These are phyloP conservation scores for Heliothis subflexa DNA, from an alignment of 1,140 invertebrate genomes.

Conservation along the genomic window DNA sequence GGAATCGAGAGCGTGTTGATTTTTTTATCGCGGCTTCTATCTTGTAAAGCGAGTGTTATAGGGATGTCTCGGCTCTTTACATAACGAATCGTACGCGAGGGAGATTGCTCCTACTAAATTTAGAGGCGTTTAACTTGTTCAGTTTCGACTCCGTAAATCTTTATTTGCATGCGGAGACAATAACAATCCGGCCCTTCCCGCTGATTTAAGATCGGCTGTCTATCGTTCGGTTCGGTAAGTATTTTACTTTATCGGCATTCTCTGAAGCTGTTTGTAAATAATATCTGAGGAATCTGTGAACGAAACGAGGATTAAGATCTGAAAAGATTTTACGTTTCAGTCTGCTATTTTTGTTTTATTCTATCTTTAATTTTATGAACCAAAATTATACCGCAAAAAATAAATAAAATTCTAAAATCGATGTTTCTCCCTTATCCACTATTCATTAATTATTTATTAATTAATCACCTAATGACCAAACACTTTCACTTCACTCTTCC, in stretches of 20 bases:
- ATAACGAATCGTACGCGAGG: constrained; percentile 59
- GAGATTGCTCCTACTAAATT: constrained; percentile 61
- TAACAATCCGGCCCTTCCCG: constrained; percentile 47
- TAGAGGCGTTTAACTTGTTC: constrained; percentile 61
- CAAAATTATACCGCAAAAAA: too few relatives aligned
- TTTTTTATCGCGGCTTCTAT: constrained; percentile 68
- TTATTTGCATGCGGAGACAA: constrained; percentile 57
- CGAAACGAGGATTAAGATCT: too few relatives aligned
- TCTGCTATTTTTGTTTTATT: too few relatives aligned
- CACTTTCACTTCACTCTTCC: constrained; percentile 8
- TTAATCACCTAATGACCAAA: neutral
- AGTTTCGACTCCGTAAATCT: constrained; percentile 59
- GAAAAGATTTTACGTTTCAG: too few relatives aligned
- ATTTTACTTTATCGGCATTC: constrained; percentile 1
- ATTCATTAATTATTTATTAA: too few relatives aligned
- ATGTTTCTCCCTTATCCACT: too few relatives aligned
- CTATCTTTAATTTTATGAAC: too few relatives aligned
- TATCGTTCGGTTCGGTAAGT: neutral
- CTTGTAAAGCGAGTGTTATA: constrained; percentile 60
- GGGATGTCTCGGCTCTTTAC: constrained; percentile 56
- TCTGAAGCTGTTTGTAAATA: neutral
- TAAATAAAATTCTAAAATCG: too few relatives aligned
- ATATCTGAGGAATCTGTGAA: too few relatives aligned
- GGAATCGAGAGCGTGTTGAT: constrained; percentile 63
- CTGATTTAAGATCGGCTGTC: constrained; percentile 43